These are phyloP conservation scores for Xestia xanthographa DNA, from an alignment of 2,888 invertebrate species.

Conservation along the genomic window DNA sequence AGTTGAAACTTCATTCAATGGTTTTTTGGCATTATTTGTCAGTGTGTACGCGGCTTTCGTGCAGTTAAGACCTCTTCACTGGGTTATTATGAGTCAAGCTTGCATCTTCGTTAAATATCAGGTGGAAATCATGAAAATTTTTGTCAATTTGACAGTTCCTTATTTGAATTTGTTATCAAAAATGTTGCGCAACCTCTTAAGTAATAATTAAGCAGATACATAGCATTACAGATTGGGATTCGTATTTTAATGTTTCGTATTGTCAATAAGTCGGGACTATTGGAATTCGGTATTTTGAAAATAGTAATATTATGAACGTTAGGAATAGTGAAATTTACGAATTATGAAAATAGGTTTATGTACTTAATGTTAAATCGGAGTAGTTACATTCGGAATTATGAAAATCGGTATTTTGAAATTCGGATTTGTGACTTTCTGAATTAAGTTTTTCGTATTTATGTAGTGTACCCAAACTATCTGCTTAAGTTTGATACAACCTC, in stretches of 20 bases:
- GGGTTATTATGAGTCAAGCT: slow-evolving; percentile 48
- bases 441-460: too few species aligned
- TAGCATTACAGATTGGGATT: background rate
- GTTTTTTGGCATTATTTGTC: background rate
- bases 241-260: too few species aligned
- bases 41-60: slow-evolving; percentile 30
- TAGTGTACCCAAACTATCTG: too few species aligned
- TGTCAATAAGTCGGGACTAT: too few species aligned
- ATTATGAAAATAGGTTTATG: too few species aligned
- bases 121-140: slow-evolving; percentile 39
- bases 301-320: too few species aligned
- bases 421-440: too few species aligned
- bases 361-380: too few species aligned
- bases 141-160: background rate
- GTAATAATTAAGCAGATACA: background rate
- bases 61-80: slow-evolving; percentile 51
- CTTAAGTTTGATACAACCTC: background rate
- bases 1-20: background rate
- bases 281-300: too few species aligned
- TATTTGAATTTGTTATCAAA: background rate
- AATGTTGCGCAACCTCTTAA: background rate
- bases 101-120: slow-evolving; percentile 23
- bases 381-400: too few species aligned
- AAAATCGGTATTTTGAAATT: too few species aligned
- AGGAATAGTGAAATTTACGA: too few species aligned